These are phyloP conservation scores for Sebastes alutus DNA, from an alignment of 2,797 vertebrate species.

Conservation along the genomic window DNA sequence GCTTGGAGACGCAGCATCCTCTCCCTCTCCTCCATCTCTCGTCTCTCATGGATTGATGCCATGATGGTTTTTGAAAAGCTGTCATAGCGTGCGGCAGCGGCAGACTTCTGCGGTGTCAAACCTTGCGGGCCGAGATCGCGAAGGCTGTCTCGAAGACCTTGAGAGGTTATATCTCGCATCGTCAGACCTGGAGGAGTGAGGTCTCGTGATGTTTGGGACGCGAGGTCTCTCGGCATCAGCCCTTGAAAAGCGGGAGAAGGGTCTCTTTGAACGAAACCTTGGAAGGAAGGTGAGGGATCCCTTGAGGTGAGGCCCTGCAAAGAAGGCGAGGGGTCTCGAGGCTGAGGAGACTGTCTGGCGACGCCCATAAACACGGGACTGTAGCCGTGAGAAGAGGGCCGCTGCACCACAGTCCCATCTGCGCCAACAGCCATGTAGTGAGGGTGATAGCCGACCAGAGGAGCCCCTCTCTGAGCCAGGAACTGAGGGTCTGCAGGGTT, in stretches of 20 bases:
- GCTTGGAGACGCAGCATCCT: constrained; percentile 85
- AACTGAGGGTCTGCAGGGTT: constrained; percentile 82
- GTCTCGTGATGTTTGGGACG: constrained; percentile 57
- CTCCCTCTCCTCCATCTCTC: constrained; percentile 90
- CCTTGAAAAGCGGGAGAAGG: constrained; percentile 66
- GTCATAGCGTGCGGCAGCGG: constrained; percentile 86
- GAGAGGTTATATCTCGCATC: constrained; percentile 44
- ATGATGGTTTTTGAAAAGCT: constrained; percentile 93
- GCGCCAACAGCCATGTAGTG: constrained; percentile 88
- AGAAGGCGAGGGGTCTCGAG: constrained; percentile 80
- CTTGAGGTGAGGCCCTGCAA: constrained; percentile 70
- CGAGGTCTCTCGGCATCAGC: constrained; percentile 63
- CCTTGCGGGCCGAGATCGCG: constrained; percentile 58
- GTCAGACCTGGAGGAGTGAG: constrained; percentile 49
- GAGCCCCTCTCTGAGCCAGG: constrained; percentile 79
- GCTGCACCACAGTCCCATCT: constrained; percentile 83
- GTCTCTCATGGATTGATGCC: constrained; percentile 93
- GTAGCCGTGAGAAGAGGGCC: constrained; percentile 82
- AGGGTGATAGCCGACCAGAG: constrained; percentile 84
- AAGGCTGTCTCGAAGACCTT: constrained; percentile 55
- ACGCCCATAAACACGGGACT: constrained; percentile 86
- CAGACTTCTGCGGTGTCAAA: constrained; percentile 59
- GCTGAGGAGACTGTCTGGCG: constrained; percentile 77
- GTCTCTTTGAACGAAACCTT: constrained; percentile 70
- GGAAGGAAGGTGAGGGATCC: constrained; percentile 84